These are phyloP conservation scores for Sebastes hopkinsi DNA, from an alignment of 2,797 vertebrate species.

Conservation along the genomic window DNA sequence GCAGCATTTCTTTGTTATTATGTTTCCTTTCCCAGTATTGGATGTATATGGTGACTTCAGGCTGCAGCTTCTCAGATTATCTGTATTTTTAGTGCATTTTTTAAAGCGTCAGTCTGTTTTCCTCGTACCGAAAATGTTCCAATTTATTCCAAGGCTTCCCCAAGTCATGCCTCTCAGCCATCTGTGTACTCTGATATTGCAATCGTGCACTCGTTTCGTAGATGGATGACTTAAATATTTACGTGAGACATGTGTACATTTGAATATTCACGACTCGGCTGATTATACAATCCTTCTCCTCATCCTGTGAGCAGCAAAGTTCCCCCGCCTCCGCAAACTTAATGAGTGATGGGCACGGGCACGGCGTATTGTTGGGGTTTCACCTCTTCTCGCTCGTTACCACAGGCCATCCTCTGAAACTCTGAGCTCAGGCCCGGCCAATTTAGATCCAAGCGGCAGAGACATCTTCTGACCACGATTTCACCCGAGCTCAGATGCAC, in stretches of 20 bases:
- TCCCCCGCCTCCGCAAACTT: slow-evolving; percentile 10
- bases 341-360: slow-evolving; percentile 39
- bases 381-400: slow-evolving; percentile 45
- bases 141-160: slow-evolving; percentile 38
- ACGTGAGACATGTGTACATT: slow-evolving; percentile 52
- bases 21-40: background rate
- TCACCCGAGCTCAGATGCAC: slow-evolving; percentile 41
- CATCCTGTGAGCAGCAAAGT: slow-evolving; percentile 9
- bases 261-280: slow-evolving; percentile 49
- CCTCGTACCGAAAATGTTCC: slow-evolving; percentile 4
- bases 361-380: slow-evolving; percentile 23
- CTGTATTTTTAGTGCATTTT: slow-evolving; percentile 1
- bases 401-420: slow-evolving; percentile 47
- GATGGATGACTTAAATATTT: slow-evolving; percentile 54
- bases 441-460: slow-evolving; percentile 66
- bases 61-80: background rate
- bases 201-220: slow-evolving; percentile 16
- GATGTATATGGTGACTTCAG: background rate
- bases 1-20: slow-evolving; percentile 1
- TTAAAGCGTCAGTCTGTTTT: slow-evolving; percentile 18
- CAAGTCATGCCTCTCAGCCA: slow-evolving; percentile 40
- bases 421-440: slow-evolving; percentile 58
- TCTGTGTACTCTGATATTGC: slow-evolving; percentile 41
- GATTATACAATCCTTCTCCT: slow-evolving; percentile 40
- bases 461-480: slow-evolving; percentile 54